These are phyloP conservation scores for Brienomyrus longianalis DNA, from an alignment of 2,113 vertebrate species.

Conservation along the genomic window DNA sequence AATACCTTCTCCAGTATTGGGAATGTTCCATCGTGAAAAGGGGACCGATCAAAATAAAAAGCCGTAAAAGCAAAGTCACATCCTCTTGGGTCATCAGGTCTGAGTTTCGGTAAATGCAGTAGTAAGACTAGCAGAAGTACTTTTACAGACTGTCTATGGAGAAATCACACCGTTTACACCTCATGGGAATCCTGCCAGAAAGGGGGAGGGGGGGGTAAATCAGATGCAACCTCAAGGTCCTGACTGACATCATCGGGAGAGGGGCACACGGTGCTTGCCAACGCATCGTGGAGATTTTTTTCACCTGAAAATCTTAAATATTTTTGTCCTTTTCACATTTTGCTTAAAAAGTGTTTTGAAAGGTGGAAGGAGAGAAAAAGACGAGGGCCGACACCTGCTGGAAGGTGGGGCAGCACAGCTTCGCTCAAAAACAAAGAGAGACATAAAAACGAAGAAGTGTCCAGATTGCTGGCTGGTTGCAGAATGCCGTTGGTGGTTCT, in stretches of 20 bases:
- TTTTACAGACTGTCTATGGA: slow-evolving; percentile 18
- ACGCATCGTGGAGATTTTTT: not conserved
- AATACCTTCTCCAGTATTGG: slow-evolving; percentile 17
- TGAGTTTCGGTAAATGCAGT: slow-evolving; percentile 26
- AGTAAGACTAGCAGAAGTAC: slow-evolving; percentile 28
- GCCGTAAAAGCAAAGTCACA: not conserved
- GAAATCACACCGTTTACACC: not conserved
- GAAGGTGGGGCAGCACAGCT: not conserved
- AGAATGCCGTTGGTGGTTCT: not conserved
- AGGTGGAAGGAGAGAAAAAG: not conserved
- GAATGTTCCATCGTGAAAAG: slow-evolving; percentile 17
- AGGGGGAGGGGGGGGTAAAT: not conserved
- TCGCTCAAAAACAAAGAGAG: slow-evolving; percentile 18
- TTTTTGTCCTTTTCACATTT: slow-evolving; percentile 37
- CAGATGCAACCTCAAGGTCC: not conserved
- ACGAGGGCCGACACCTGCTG: not conserved
- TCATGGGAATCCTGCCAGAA: not conserved
- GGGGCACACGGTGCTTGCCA: not conserved
- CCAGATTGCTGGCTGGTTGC: slow-evolving; percentile 20
- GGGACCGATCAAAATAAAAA: not conserved
- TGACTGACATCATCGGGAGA: not conserved
- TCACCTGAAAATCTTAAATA: slow-evolving; percentile 25
- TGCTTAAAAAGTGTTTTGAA: slow-evolving; percentile 33
- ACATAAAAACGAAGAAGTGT: slow-evolving; percentile 9
- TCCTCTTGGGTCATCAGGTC: not conserved